A percentile compares a stretch with the other conserved stretches of the same genome.
Evolutionary conservation across 2,797 vertebrate genomes (phyloP).

Genomic region (Microctenopoma stevenorrisi): DNA sequence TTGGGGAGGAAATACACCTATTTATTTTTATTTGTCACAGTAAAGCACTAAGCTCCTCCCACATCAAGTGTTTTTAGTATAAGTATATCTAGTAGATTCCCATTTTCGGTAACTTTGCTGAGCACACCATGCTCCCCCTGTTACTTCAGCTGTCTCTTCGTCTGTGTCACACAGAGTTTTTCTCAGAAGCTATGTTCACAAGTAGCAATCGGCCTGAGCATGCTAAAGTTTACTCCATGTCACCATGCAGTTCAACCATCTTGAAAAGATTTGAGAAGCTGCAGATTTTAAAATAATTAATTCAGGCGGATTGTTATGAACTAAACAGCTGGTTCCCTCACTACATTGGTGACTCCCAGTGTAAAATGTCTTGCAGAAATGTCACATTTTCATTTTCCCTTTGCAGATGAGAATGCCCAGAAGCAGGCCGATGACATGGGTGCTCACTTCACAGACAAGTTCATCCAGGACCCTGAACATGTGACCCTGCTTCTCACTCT

Average conservation of each 20-base stretch:
- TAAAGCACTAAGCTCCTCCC: constrained; percentile 1
- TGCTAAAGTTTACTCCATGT: not conserved
- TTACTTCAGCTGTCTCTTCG: constrained; percentile 2
- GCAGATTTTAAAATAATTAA: not conserved
- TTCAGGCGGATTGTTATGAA: constrained; percentile 47
- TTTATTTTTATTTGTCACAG: not conserved
- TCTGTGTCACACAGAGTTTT: constrained; percentile 4
- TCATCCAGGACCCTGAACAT: constrained; percentile 94
- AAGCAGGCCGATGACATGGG: constrained; percentile 93
- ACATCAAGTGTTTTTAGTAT: not conserved
- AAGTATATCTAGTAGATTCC: not conserved
- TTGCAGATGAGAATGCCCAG: constrained; percentile 90
- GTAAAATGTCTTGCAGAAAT: not conserved
- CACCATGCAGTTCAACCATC: not conserved
- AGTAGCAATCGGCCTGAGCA: constrained; percentile 35
- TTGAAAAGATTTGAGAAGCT: constrained; percentile 3
- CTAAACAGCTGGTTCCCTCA: constrained; percentile 29
- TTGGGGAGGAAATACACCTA: not conserved
- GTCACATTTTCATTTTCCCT: constrained; percentile 9
- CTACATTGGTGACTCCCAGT: not conserved
- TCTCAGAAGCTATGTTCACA: constrained; percentile 36
- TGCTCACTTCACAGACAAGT: constrained; percentile 93
- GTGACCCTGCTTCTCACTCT: constrained; percentile 92
- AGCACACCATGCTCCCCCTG: constrained; percentile 2
- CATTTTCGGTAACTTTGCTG: constrained; percentile 5